Base-by-base conservation (phyloP, 1,140 invertebrate genomes). In the Adelges cooleyi region DNA sequence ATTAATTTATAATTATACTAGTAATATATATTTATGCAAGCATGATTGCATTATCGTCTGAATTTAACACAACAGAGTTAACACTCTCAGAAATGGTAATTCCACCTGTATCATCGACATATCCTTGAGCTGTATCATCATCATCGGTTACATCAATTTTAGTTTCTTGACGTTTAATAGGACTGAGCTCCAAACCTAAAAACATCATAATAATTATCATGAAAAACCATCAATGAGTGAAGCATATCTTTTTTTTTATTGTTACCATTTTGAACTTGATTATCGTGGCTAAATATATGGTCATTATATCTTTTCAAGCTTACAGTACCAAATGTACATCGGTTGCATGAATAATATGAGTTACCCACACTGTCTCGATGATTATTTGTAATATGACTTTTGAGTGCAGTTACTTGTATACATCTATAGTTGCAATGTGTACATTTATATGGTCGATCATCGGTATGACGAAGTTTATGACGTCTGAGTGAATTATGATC, bases 401-500 rank as follows among this genome's bases (percentile, higher is more conserved):
- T 84, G 71, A 85, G 86, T 2, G 80, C 78, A 25, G 75, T 78
- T 29, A 80, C 80, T 73, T 88, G 86, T 66, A 88, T 86, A 66
- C 81, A 81, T 1, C 78, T 79, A 71, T 86, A 87, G 1, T 69
- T 25, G 49, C 71, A 71, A 38, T 71, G 66, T 0, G 68, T 67
- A 54, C 70, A 72, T 29, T 66, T 67, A 48, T 71, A 71, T 4
- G 62, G 69, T 51, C 66, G 68, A 17, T 49, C 67, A 5, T 68
- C 67, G 1, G 67, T 49, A 50, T 72, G 71, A 9, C 82, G 77
- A 75, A 86, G 84, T 67, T 84, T 82, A 74, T 92, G 90, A 2
- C 89, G 79, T 33, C 89, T 76, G 52, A 92, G 77, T 1, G 88
- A 85, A 72, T 91, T 92, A 74, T 90, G 88, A 72, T 92, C 87